Conservation (phyloP, 2,113 vertebrate species). For the Xenopus borealis region DNA sequence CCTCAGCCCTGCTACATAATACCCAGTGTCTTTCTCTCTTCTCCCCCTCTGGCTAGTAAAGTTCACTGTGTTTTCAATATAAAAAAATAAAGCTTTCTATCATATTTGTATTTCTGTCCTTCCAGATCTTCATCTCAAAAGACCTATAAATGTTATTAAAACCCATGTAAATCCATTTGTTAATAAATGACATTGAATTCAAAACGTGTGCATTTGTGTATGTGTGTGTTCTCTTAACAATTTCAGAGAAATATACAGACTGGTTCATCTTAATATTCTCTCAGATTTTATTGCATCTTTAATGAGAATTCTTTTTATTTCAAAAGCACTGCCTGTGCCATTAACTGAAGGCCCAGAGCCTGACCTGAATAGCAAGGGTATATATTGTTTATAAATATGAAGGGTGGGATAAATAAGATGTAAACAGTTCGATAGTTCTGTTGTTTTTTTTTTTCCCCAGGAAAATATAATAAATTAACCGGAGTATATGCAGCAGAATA, state of each 20-base stretch:
- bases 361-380: slow-evolving; percentile 77
- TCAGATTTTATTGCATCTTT: slow-evolving; percentile 87
- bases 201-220: too few species aligned
- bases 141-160: neutral
- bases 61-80: neutral
- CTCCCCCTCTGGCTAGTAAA: neutral
- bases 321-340: slow-evolving; percentile 63
- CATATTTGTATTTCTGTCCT: neutral
- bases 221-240: slow-evolving; percentile 1
- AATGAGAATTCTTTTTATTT: slow-evolving; percentile 54
- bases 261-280: slow-evolving; percentile 63
- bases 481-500: slow-evolving; percentile 83
- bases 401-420: slow-evolving; percentile 92
- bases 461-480: slow-evolving; percentile 90
- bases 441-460: slow-evolving; percentile 58
- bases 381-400: slow-evolving; percentile 76
- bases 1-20: neutral
- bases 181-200: neutral
- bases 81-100: neutral
- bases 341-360: slow-evolving; percentile 68
- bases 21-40: neutral
- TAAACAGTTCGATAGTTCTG: slow-evolving; percentile 75
- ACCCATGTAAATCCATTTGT: neutral
- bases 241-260: slow-evolving; percentile 6
- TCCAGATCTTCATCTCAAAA: neutral